Percentiles rank a stretch among this genome's conserved stretches.
Evolutionary conservation across 2,797 vertebrate species (phyloP).

Genomic region (Sus cebifrons): DNA sequence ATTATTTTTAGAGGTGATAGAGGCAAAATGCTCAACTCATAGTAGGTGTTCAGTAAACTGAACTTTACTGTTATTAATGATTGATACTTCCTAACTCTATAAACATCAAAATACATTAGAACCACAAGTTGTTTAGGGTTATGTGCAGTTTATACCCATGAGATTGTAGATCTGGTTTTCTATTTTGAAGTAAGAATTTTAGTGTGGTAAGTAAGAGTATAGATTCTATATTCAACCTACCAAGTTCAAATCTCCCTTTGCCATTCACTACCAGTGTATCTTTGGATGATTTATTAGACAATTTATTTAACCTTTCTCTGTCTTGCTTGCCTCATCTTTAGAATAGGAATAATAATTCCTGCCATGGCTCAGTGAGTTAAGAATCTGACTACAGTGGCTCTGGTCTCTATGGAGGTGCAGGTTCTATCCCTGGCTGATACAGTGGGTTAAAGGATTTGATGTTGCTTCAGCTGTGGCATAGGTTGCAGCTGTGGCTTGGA

Average conservation of each 20-base stretch:
- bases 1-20: neutral
- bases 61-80: neutral
- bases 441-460: no score
- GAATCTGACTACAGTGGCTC: no score
- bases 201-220: neutral
- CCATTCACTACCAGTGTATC: neutral
- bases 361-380: no score
- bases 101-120: slow-evolving; percentile 2
- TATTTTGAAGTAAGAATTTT: neutral
- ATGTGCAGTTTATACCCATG: neutral
- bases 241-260: slow-evolving; percentile 13
- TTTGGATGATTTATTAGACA: neutral
- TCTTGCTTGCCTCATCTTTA: slow-evolving; percentile 2
- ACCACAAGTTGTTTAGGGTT: neutral
- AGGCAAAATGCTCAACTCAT: neutral
- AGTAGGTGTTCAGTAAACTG: neutral
- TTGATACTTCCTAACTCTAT: neutral
- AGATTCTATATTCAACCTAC: neutral
- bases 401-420: no score
- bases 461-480: no score
- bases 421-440: no score
- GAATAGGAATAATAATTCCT: neutral
- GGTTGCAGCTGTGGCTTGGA: no score
- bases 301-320: neutral
- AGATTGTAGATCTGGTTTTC: neutral